Evolutionary conservation across 2,888 invertebrate species (phyloP).

Genomic region (Melinaea marsaeus): DNA sequence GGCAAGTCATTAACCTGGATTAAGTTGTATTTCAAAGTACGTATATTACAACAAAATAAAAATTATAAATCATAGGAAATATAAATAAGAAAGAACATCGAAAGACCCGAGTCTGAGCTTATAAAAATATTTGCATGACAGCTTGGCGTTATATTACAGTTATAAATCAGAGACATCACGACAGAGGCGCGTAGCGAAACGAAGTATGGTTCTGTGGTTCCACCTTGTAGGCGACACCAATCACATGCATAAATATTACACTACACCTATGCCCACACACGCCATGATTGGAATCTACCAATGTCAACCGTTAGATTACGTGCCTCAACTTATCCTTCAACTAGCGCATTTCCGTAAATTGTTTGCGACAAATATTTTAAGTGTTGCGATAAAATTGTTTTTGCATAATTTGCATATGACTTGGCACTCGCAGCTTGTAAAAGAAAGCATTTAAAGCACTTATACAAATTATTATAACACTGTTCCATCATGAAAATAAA

Average conservation of each 20-base stretch:
- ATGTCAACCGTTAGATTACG: slow-evolving; percentile 27
- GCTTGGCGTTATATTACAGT: slow-evolving; percentile 71
- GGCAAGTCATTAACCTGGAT: too few species aligned
- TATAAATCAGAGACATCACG: slow-evolving; percentile 69
- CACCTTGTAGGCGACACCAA: slow-evolving; percentile 49
- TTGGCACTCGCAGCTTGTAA: neutral
- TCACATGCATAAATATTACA: slow-evolving; percentile 60
- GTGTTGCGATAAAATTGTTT: slow-evolving; percentile 1
- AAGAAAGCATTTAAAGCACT: neutral
- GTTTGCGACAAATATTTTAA: slow-evolving; percentile 20
- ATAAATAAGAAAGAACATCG: slow-evolving; percentile 36
- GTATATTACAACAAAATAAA: neutral
- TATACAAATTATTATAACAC: too few species aligned
- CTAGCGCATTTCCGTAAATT: slow-evolving; percentile 23
- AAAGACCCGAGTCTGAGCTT: slow-evolving; percentile 34
- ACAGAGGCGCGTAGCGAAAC: slow-evolving; percentile 49
- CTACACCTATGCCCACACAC: slow-evolving; percentile 31
- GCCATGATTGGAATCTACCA: slow-evolving; percentile 30
- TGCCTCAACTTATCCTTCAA: slow-evolving; percentile 24
- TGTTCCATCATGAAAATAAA: too few species aligned
- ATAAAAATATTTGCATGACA: slow-evolving; percentile 74
- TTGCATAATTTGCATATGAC: slow-evolving; percentile 4
- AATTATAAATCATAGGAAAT: slow-evolving; percentile 1
- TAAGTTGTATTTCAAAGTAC: neutral
- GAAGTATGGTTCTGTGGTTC: slow-evolving; percentile 46